A percentile compares a stretch with the other conserved stretches of the same genome.
Conservation (phyloP, 2,888 invertebrate species). For the Graphium colonna region DNA sequence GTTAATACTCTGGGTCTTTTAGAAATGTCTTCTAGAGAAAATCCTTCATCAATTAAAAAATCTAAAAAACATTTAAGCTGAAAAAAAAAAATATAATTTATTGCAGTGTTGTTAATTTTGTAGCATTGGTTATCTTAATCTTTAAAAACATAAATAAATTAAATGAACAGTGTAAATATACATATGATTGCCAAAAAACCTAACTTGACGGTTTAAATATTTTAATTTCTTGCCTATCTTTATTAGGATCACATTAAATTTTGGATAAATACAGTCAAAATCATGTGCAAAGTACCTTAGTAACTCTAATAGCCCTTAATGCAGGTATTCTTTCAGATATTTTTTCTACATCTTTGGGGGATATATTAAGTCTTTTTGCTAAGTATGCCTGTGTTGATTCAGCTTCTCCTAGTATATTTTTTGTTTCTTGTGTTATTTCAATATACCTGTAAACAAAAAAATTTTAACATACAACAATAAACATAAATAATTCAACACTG, state of each 20-base stretch:
- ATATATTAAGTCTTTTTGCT: conserved; percentile 72
- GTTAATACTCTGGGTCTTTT: conserved; percentile 76
- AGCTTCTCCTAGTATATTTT: conserved; percentile 71
- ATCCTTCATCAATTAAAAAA: conserved; percentile 76
- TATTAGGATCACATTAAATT: too few species aligned
- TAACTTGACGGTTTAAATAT: too few species aligned
- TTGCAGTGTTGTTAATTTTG: too few species aligned
- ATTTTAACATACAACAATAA: too few species aligned
- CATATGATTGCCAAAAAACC: too few species aligned
- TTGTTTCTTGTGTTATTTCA: conserved; percentile 56
- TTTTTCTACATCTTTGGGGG: conserved; percentile 60
- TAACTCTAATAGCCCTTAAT: conserved; percentile 73
- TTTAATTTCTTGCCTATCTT: too few species aligned
- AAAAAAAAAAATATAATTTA: conserved; percentile 34
- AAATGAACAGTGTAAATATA: too few species aligned
- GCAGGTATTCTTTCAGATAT: conserved; percentile 76
- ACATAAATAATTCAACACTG: too few species aligned
- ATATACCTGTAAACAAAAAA: conserved; percentile 49
- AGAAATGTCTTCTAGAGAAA: conserved; percentile 72
- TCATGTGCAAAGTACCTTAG: conserved; percentile 59
- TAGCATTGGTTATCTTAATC: too few species aligned
- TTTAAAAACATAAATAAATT: too few species aligned
- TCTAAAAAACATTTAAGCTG: conserved; percentile 81
- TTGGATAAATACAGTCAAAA: too few species aligned
- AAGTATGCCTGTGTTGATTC: conserved; percentile 75